phyloP scores from a whole-genome alignment of 1,140 invertebrate genomes.

The Heliconius hermathena region DNA sequence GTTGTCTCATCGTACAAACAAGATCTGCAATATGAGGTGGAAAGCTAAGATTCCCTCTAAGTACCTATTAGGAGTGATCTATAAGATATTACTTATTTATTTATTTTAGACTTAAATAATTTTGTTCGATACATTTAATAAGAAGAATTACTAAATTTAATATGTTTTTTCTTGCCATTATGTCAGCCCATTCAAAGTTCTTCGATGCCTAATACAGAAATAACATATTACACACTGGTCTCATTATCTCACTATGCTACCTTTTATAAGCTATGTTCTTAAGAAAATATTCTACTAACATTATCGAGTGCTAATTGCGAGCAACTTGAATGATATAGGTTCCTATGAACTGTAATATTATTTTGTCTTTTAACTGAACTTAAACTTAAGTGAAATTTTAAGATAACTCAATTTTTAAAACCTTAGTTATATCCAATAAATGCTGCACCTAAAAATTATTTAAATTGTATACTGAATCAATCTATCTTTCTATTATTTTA shows the following conservation, averaged over 20 bases:
- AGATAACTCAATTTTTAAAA: too few species aligned
- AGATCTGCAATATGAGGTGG: too few species aligned
- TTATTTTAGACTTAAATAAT: too few species aligned
- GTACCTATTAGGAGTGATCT: too few species aligned
- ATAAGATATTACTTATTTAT: too few species aligned
- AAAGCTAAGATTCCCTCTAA: too few species aligned
- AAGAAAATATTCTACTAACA: conserved; percentile 54
- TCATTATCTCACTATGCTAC: conserved; percentile 35
- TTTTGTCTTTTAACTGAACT: conserved; percentile 10
- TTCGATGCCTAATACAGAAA: conserved; percentile 1
- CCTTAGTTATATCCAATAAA: too few species aligned
- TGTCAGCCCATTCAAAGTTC: conserved; percentile 1
- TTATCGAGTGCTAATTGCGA: conserved; percentile 66
- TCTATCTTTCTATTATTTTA: too few species aligned
- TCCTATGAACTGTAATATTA: conserved; percentile 37
- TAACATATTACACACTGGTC: neutral
- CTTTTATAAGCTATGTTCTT: conserved; percentile 56
- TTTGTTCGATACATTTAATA: too few species aligned
- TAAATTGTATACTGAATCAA: neutral
- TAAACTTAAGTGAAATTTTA: too few species aligned
- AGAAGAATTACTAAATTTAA: too few species aligned
- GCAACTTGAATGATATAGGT: conserved; percentile 50
- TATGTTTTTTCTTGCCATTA: neutral
- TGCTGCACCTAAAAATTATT: neutral
- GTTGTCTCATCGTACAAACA: too few species aligned